Base-by-base conservation (phyloP, 2,888 invertebrate genomes). In the Drosophila nr. medialis region DNA sequence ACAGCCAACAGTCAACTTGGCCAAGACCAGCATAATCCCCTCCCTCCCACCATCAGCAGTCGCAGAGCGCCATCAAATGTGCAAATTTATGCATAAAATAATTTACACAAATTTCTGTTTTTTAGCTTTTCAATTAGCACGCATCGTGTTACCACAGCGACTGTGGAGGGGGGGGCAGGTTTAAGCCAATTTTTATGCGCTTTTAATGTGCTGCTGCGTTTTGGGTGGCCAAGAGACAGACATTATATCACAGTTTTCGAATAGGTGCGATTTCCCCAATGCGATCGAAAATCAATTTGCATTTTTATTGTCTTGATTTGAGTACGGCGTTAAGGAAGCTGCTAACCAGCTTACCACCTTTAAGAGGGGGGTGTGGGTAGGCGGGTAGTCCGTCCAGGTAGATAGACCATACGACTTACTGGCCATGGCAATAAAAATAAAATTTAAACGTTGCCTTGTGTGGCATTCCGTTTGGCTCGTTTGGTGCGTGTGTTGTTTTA, bases 71-170 rank as follows among this genome's bases (percentile, higher is more conserved):
- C 77, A 90, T 85, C 66, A 85, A 90, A 65, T 82, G 73, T 64
- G 64, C 70, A 77, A 85, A 88, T 90, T 85, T 85, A 85, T 89
- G 90, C 62, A 32, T n/a, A 64, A 81, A 89, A 84, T 84, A 87
- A 85, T 87, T 82, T 89, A 85, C 90, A 85, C 80, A 85, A 85
- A 88, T 75, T 80, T 87, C 45, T 71, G 71, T 77, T 86, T 75
- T 66, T 84, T 81, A 81, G 58, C 85, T 84, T 72, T 87, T 87
- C 84, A 84, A 84, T 84, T 84, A 84, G 84, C 75, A 67, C 64
- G 70, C 63, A 74, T 77, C 86, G 53, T 61, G 76, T 72, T 70
- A 36, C 81, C 54, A n/a, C n/a, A 32, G 13, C n/a, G 7, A 15
- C 21, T 6, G 21, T 6, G 24, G 24, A 2, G 11, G n/a, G 5